Base-by-base conservation (phyloP, 1,140 invertebrate species). In the Papilio polyxenes region DNA sequence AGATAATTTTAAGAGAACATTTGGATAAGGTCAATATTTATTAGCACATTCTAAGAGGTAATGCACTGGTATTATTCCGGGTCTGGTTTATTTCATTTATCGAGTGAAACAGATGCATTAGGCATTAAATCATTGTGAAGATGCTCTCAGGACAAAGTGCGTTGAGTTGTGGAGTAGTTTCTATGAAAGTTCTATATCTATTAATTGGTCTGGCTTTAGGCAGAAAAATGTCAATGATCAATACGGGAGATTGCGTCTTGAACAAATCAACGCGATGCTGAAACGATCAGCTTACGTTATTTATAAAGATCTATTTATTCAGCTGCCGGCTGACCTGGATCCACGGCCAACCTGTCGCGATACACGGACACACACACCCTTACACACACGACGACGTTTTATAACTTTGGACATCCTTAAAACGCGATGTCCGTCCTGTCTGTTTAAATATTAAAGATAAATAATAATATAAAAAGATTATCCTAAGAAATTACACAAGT, bases 281-380 rank as follows among this genome's bases (percentile, higher is more conserved):
- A 81, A 78, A 75, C 79, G 81, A 85, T 84, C 85, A 86, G 81
- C 85, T 85, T 80, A 87, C 82, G 88, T 91, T 93, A 92, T 92
- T 92, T 92, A 92, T 92, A 93, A 92, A 89, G 83, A 90, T 92
- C 89, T 93, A 92, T 94, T 93, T 94, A 90, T 92, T 92, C 92
- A 93, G 89, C 92, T 89, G 92, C 85, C 62, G 86, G 81, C 76
- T 92, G 92, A 92, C 92, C 92, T 93, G 90, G 87, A 92, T 93
- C 88, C 87, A 85, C 81, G 87, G 88, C 85, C 86, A 86, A 85
- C 80, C 81, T 88, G 86, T 86, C 75, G 75, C 49, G 23, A 31
- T 5, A 49, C 59, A 40, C 37, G 31, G 5, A 48, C 72, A 75
- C 65, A 69, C 65, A 69, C 20, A 62, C 1, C 6, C 23, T 37